Base-by-base conservation (phyloP, 2,113 vertebrate genomes). In the Columba janthina region DNA sequence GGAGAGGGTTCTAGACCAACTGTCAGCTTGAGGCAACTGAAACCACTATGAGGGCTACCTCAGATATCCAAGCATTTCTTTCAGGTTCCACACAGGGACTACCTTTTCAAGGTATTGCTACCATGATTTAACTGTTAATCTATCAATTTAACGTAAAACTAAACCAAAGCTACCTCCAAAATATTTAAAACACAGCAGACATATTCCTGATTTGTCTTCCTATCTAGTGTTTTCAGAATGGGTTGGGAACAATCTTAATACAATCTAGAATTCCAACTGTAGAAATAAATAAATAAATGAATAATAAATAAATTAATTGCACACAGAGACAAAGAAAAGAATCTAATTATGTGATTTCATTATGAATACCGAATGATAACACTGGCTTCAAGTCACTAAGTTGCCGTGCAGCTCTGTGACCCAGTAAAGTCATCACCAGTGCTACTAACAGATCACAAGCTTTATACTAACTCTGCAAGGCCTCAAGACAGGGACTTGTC, bases 361-460 rank as follows among this genome's bases (percentile, higher is more conserved):
- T 6, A 88, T 66, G 42, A 87, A 92, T 60, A 85, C 65, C 64
- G 61, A 95, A 80, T 65, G 56, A 80, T 62, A 95, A 88, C 66
- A 75, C 1, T 76, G 28, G 50, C 42, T 96, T 82, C 89, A 90
- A 92, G 70, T 84, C 36, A 64, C 34, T 31, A 94, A 84, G 73
- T 66, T 93, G 31, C 11, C 54, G 14, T 48, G 17, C 32, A 78
- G 53, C 7, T 51, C 60, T 56, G 9, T 34, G 72, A 38, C 17
- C 4, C 38, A 51, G 34, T 32, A 3, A 67, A 88, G 34, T 4
- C 60, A 22, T 64, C 1, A 3, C 11, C 44, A 42, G 25, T 74
- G 29, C 29, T 75, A 62, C 21, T 21, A 91, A 48, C 18, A 54
- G 38, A n/a, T 64, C n/a, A 25, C 44, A 46, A 46, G 44, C 44